Conservation (phyloP, 2,888 invertebrate species). For the Trimorus sp. region DNA sequence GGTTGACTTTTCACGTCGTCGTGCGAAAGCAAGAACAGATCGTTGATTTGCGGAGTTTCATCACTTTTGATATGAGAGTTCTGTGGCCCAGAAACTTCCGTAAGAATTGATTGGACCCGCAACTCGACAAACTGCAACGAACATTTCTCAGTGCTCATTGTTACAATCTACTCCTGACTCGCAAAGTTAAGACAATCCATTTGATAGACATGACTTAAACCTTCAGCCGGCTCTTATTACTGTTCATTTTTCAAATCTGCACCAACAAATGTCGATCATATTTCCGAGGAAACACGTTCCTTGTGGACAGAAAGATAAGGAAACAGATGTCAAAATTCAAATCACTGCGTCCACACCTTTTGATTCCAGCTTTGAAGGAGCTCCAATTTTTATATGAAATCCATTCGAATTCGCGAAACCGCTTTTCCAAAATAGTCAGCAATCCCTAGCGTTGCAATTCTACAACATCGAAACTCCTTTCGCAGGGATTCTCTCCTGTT, state of each 20-base stretch:
- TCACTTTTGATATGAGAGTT: constrained; percentile 51
- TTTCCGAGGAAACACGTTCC: no score
- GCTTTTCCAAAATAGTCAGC: no score
- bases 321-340: no score
- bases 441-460: no score
- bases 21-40: constrained; percentile 40
- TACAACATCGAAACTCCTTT: no score
- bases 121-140: constrained; percentile 37
- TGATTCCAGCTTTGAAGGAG: no score
- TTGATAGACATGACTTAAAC: constrained; percentile 30
- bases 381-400: no score
- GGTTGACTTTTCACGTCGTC: constrained; percentile 34
- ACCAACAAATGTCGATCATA: no score
- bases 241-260: not conserved
- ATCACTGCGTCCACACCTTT: no score
- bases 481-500: no score
- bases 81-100: constrained; percentile 42
- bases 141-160: constrained; percentile 48
- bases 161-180: constrained; percentile 33
- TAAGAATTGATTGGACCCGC: constrained; percentile 58
- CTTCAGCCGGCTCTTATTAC: constrained; percentile 22
- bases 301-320: no score
- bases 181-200: constrained; percentile 39
- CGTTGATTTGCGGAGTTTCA: constrained; percentile 51
- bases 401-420: no score